Conservation (phyloP, 2,888 invertebrate species). For the Drosophila prostipennis region DNA sequence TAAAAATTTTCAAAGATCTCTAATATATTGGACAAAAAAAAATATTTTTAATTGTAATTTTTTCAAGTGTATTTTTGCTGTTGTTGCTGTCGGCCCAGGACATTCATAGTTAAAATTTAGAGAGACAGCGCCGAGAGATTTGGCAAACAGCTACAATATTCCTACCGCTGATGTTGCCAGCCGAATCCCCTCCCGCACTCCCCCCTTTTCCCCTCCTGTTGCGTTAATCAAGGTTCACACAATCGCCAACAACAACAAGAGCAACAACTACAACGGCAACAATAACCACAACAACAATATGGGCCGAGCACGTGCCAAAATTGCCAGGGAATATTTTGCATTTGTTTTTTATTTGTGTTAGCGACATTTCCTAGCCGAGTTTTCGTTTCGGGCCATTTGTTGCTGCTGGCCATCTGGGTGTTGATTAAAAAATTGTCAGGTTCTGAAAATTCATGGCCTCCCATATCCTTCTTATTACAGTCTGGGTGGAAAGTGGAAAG, state of each 20-base stretch:
- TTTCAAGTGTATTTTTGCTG: constrained; percentile 6
- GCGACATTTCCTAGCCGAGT: constrained; percentile 39
- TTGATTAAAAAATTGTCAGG: constrained; percentile 55
- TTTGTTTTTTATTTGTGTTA: constrained; percentile 43
- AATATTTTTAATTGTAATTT: no score
- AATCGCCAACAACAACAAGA: constrained; percentile 60
- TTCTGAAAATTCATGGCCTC: constrained; percentile 22
- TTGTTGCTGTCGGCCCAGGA: constrained; percentile 48
- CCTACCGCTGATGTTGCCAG: constrained; percentile 32
- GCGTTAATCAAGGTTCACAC: constrained; percentile 74
- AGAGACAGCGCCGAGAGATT: constrained; percentile 77
- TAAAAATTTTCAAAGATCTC: no score
- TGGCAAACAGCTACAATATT: constrained; percentile 65
- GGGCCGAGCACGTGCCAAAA: constrained; percentile 70
- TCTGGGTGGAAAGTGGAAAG: background rate
- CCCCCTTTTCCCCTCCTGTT: constrained; percentile 29
- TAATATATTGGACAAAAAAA: no score
- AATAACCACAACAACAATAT: constrained; percentile 42
- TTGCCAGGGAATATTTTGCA: constrained; percentile 54
- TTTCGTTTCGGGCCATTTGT: constrained; percentile 39
- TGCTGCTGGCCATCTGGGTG: constrained; percentile 41
- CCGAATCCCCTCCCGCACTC: background rate
- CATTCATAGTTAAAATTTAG: constrained; percentile 77
- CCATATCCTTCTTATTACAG: constrained; percentile 8
- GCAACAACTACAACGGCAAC: constrained; percentile 18